Percentiles rank a stretch among this genome's conserved stretches.
Evolutionary conservation across 2,113 vertebrate genomes (phyloP).

Genomic region (Dicrurus megarhynchus): DNA sequence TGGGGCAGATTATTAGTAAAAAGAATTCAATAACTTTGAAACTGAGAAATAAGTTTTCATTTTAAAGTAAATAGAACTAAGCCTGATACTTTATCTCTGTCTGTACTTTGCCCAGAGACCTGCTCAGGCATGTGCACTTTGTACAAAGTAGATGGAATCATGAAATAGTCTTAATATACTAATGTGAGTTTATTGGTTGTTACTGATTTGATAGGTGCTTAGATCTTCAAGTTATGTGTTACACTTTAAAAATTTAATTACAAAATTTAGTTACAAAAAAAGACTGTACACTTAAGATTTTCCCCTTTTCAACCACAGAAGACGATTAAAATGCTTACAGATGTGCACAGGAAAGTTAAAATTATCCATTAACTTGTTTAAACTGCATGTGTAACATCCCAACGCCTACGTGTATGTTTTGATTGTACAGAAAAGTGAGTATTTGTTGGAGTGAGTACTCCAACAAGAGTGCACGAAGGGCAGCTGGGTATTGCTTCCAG

Average conservation of each 20-base stretch:
- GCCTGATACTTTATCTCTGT: constrained; percentile 17
- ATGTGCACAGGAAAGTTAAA: rapidly evolving
- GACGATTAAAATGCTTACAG: neutral
- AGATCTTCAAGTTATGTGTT: neutral
- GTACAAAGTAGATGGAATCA: neutral
- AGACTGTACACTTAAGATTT: neutral
- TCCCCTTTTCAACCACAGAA: neutral
- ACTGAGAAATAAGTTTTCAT: neutral
- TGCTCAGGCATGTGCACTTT: neutral
- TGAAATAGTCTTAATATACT: neutral
- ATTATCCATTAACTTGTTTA: neutral
- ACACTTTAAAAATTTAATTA: neutral
- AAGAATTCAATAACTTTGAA: neutral
- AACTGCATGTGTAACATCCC: neutral
- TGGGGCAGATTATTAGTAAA: neutral
- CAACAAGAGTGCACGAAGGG: neutral
- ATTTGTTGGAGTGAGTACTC: neutral
- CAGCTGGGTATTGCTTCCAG: neutral
- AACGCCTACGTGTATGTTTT: neutral
- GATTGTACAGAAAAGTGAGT: neutral
- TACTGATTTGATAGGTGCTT: neutral
- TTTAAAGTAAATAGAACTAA: constrained; percentile 36
- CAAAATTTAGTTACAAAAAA: neutral
- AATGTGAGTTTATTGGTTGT: neutral
- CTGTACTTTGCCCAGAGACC: constrained; percentile 25